Evolutionary conservation across 23 tunicate genomes (phyloP), one percentile per base, ranked within the genome.

Genomic region (Styela clava): DNA sequence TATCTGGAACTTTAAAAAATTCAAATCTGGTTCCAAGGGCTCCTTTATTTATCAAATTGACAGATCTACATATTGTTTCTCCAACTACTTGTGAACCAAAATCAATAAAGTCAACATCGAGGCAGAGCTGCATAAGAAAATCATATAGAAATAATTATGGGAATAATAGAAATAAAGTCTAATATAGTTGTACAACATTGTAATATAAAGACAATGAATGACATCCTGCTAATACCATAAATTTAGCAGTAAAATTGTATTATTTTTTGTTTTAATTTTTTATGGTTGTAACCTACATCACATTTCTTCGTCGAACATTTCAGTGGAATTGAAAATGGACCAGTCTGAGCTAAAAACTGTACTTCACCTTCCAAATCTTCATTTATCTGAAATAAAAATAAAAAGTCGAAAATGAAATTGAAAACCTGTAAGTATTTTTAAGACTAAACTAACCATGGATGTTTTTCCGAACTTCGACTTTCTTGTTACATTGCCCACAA

Each of bases 251-350:
- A n/a, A n/a, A n/a, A n/a, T n/a, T n/a, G n/a, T n/a, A n/a, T n/a
- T n/a, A n/a, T n/a, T n/a, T n/a, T n/a, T n/a, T n/a, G n/a, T n/a
- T n/a, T n/a, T n/a, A n/a, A n/a, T n/a, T n/a, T n/a, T n/a, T n/a
- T n/a, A n/a, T n/a, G n/a, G n/a, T n/a, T n/a, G n/a, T 5, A 24
- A 65, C 63, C 69, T 69, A 93, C 98, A 34, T 93, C 98, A 33
- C 98, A 93, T 71, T 93, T 87, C 79, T 93, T 93, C 34, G 87
- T 88, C n/a, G 98, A 69, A 82, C 98, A 93, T 69, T 87, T 88
- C 31, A 93, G 63, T 1, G 86, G 89, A 63, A 93, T 93, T 1
- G 92, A 79, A 33, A 93, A 93, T 2, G 93, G 89, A 26, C 98
- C 98, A n/a, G 92, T 93, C 74, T 93, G 93, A n/a, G 93, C 93